Percentiles rank a stretch among this genome's conserved stretches.
phyloP scores from a whole-genome alignment of 2,888 invertebrate species.

The Oscheius sp. region DNA sequence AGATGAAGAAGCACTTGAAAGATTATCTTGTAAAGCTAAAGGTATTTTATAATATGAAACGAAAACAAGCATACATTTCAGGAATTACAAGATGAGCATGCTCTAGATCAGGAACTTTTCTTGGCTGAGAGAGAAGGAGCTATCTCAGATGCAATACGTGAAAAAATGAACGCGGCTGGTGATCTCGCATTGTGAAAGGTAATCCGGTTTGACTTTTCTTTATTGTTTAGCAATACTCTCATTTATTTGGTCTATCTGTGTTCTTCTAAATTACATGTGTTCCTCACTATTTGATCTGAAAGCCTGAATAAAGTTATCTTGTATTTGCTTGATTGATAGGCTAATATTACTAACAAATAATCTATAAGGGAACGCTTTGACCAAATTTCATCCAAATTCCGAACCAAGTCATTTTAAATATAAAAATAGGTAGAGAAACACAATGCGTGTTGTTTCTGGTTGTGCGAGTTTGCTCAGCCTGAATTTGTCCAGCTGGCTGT shows the following conservation, averaged over 20 bases:
- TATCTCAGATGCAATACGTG: not conserved
- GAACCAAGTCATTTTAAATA: not conserved
- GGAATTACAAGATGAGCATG: not conserved
- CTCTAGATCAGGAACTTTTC: not conserved
- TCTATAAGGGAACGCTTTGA: too few species aligned
- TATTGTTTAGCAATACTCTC: too few species aligned
- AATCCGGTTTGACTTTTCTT: too few species aligned
- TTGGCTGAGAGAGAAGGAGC: not conserved
- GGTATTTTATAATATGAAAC: too few species aligned
- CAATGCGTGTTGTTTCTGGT: constrained; percentile 18
- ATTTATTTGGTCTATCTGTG: too few species aligned
- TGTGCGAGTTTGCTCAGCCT: constrained; percentile 19
- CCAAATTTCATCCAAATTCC: not conserved
- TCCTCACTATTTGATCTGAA: too few species aligned
- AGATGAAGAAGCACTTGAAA: constrained; percentile 97
- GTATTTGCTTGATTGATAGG: too few species aligned
- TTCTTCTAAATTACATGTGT: too few species aligned
- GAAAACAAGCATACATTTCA: not conserved
- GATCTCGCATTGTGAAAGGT: too few species aligned
- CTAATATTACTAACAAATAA: too few species aligned
- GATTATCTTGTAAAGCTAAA: constrained; percentile 99
- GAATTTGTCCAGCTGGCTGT: constrained; percentile 14
- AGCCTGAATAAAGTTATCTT: too few species aligned
- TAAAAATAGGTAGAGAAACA: constrained; percentile 21
- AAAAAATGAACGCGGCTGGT: too few species aligned